Conservation (phyloP, 2,113 vertebrate species). For the Tonatia bakeri region DNA sequence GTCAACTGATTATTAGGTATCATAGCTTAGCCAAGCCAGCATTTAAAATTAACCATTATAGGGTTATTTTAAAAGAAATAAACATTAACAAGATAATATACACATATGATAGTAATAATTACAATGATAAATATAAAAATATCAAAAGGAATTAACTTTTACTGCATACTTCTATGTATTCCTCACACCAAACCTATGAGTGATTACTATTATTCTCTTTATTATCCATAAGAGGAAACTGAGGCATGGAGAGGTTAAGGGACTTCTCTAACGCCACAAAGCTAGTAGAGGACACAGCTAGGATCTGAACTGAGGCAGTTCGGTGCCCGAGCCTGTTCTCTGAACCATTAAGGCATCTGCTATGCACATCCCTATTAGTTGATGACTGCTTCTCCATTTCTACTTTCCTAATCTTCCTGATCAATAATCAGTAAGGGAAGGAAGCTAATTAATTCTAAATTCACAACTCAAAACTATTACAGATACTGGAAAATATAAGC, state of each 20-base stretch:
- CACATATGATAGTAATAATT: background rate
- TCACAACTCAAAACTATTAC: background rate
- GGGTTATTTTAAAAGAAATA: background rate
- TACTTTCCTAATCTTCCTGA: background rate
- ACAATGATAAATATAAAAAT: background rate
- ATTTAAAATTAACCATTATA: background rate
- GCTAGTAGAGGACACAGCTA: background rate
- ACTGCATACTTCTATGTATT: background rate
- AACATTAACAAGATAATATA: background rate
- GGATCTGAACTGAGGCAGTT: background rate
- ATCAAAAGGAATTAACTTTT: background rate
- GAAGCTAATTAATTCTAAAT: background rate
- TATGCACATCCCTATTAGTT: accelerated
- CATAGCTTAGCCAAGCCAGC: background rate
- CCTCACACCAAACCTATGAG: background rate
- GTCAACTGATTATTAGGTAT: background rate
- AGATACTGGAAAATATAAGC: background rate
- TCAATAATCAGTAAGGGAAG: background rate
- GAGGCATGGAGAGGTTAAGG: background rate
- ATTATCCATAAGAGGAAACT: background rate
- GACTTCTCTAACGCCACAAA: background rate
- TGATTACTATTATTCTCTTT: background rate
- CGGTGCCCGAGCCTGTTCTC: background rate
- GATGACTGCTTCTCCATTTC: background rate
- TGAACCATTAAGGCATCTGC: background rate